Base-by-base conservation (phyloP, 2,113 vertebrate species). In the Corythaeola cristata region DNA sequence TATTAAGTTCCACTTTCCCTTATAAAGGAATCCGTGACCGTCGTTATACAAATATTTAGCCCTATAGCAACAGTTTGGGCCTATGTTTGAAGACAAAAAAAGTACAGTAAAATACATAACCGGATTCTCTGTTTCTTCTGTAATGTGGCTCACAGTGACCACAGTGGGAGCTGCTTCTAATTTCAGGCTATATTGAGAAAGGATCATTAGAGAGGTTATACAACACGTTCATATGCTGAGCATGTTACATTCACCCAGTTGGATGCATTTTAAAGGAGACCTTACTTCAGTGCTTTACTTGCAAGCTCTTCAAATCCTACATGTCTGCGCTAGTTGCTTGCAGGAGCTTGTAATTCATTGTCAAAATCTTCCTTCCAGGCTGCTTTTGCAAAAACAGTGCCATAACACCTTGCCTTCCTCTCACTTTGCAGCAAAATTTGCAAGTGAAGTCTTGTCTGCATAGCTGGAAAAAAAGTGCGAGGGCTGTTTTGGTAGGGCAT, bases 371-470 rank as follows among this genome's bases (percentile, higher is more conserved):
- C 79, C 76, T 97, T 75, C 76, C 73, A 95, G 92, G 92, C 89
- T 89, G 86, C 83, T 96, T 76, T 93, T 87, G 80, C 87, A 93
- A 95, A 92, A 92, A n/a, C 88, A 87, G 11, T 47, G 79, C 93
- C 93, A 28, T 84, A 96, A 89, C 90, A 96, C 86, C 83, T 95
- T 85, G 76, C 73, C 69, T 96, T 92, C 86, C 84, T 87, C 89
- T 89, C 89, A 90, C 76, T 92, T 66, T 62, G 73, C 1, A 49
- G 95, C 80, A 91, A 9, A 93, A 92, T 72, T 89, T 94, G 76
- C 95, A 96, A 93, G 96, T 95, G 78, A 96, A 79, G 74, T 96
- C 96, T 96, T 97, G 96, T 88, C 87, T 85, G 62, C 39, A 6
- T 28, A 73, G 87, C 91, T 96, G 77, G 82, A 66, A 91, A 74